Evolutionary conservation across 2,888 invertebrate genomes (phyloP), one percentile per base, ranked within the genome.

Genomic region (Peribatodes rhomboidaria): DNA sequence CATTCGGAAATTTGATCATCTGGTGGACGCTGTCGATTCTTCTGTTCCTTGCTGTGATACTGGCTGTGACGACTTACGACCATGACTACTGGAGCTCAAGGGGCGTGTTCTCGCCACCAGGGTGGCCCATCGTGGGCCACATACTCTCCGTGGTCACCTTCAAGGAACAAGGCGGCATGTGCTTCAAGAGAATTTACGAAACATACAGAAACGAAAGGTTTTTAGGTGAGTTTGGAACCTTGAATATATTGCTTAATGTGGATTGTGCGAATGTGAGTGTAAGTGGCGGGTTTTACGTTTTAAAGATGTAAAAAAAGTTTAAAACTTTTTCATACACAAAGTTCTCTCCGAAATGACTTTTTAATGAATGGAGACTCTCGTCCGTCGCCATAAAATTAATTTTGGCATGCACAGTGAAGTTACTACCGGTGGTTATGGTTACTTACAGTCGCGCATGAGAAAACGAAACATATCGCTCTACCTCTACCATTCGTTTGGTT

Each of bases 111-210:
- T 87, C 92, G 0, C 93, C 93, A 0, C 87, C 91, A 0, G 87
- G 83, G 0, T 82, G 83, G 83, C 93, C 91, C 0, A 71, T 93
- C 2, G 90, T 92, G 0, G 93, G 93, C 1, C 92, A 93, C 67
- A 92, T 92, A 31, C 72, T 82, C 55, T 76, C 89, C 0, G 89
- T 92, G 65, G 87, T 89, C 9, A 79, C 83, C 39, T 89, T 92
- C 65, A 88, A 86, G 73, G 92, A 92, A 69, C 93, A 93, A 76
- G 89, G 90, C 1, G 93, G 92, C 0, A 83, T 90, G 76, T 89
- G 88, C 65, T 93, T 92, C 72, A 88, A 91, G 69, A 86, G 85
- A 69, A 87, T 92, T 53, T 93, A 93, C 46, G 89, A 93, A 61
- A 81, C 79, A 0, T 86, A 90, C 69, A 89, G 79, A 73, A 74